Evolutionary conservation across 1,140 invertebrate species (phyloP).

Genomic region (Euura lappo): DNA sequence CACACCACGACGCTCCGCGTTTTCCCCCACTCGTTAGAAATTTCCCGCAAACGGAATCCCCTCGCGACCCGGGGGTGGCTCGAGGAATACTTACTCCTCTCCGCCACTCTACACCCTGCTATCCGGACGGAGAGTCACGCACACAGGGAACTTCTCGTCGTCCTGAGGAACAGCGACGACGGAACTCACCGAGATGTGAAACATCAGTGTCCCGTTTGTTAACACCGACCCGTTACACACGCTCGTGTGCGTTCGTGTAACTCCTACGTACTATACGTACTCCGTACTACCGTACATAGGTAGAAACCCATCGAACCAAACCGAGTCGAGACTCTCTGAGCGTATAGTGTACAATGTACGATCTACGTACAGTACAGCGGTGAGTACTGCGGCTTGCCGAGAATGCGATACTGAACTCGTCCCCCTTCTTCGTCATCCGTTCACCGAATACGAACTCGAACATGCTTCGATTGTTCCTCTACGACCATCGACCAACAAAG

Average conservation of each 20-base stretch:
- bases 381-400: constrained; percentile 4
- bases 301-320: not conserved
- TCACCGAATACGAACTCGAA: too few species aligned
- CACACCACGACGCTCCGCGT: constrained; percentile 40
- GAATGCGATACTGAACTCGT: not conserved
- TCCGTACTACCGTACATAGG: not conserved
- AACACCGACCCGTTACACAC: constrained; percentile 56
- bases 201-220: constrained; percentile 62
- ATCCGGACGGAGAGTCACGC: not conserved
- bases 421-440: too few species aligned
- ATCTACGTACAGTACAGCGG: not conserved
- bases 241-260: constrained; percentile 37
- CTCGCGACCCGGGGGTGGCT: not conserved
- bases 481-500: too few species aligned
- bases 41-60: not conserved
- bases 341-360: not conserved
- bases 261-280: not conserved
- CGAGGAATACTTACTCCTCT: not conserved
- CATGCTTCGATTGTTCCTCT: too few species aligned
- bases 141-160: constrained; percentile 28
- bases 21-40: constrained; percentile 14
- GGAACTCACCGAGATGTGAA: constrained; percentile 56
- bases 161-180: constrained; percentile 22
- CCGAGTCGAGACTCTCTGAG: too few species aligned
- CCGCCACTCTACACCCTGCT: not conserved